phyloP scores from a whole-genome alignment of 2,113 vertebrate species.

The Nothoprocta perdicaria region DNA sequence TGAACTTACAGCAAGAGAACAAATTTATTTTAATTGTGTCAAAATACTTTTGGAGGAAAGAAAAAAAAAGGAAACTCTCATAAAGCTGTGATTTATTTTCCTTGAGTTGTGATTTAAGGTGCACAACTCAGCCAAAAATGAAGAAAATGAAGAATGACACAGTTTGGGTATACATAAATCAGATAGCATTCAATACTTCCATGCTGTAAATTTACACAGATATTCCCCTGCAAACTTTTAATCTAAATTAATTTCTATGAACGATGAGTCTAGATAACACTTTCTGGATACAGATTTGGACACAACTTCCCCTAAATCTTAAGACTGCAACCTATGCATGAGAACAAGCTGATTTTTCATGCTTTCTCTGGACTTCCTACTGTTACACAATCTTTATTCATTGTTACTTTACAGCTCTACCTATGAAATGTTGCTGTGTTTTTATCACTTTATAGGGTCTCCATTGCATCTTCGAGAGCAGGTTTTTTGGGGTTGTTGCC shows the following conservation, averaged over 20 bases:
- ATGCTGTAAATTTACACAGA: slow-evolving; percentile 8
- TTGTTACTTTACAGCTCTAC: background rate
- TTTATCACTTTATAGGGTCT: background rate
- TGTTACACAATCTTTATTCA: background rate
- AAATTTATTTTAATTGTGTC: background rate
- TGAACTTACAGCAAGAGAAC: background rate
- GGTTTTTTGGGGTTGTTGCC: background rate
- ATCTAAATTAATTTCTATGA: background rate
- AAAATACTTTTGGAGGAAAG: background rate
- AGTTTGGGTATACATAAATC: background rate
- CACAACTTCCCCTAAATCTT: background rate
- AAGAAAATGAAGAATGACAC: slow-evolving; percentile 1
- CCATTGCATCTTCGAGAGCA: background rate
- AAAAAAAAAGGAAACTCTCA: background rate
- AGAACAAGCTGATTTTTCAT: background rate
- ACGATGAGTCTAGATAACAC: background rate
- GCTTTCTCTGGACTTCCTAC: background rate
- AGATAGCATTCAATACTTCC: background rate
- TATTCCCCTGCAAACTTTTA: background rate
- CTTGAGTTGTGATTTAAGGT: slow-evolving; percentile 6
- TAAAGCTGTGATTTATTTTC: background rate
- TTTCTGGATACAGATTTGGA: background rate
- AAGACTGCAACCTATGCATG: background rate
- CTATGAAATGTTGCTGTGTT: background rate
- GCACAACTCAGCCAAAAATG: background rate